These are phyloP conservation scores for Agapostemon virescens DNA, from an alignment of 2,888 invertebrate genomes.

Conservation along the genomic window DNA sequence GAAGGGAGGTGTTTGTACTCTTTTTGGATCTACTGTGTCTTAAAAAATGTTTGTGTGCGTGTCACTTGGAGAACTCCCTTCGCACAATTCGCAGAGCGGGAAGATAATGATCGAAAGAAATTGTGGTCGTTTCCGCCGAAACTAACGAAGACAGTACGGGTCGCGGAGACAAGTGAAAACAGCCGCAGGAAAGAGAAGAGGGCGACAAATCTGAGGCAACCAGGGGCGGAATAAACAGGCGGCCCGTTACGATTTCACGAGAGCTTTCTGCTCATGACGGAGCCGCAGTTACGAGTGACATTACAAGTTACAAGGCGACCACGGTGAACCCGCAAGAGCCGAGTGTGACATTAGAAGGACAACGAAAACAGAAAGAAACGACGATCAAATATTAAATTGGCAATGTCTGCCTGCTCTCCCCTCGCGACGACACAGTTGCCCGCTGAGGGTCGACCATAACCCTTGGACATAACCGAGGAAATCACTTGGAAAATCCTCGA, in stretches of 20 bases:
- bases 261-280: not conserved
- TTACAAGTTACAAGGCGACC: conserved; percentile 5
- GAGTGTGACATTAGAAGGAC: conserved; percentile 26
- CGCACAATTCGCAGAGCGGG: not conserved
- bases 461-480: conserved; percentile 72
- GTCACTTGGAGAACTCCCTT: no score
- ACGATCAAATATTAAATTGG: conserved; percentile 66
- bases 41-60: no score
- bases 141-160: not conserved
- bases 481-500: conserved; percentile 76
- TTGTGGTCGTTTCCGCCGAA: not conserved
- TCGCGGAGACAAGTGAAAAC: not conserved
- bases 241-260: conserved; percentile 9
- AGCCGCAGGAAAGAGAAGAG: not conserved
- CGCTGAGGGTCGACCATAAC: conserved; percentile 63
- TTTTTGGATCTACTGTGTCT: no score
- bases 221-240: conserved; percentile 2
- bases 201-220: not conserved
- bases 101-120: not conserved
- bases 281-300: not conserved
- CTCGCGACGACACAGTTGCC: conserved; percentile 55
- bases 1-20: no score
- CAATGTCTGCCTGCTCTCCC: conserved; percentile 61
- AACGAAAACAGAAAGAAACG: conserved; percentile 33
- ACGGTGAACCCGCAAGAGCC: not conserved